Evolutionary conservation across 1,140 invertebrate species (phyloP).

Genomic region (Thaumatotibia leucotreta): DNA sequence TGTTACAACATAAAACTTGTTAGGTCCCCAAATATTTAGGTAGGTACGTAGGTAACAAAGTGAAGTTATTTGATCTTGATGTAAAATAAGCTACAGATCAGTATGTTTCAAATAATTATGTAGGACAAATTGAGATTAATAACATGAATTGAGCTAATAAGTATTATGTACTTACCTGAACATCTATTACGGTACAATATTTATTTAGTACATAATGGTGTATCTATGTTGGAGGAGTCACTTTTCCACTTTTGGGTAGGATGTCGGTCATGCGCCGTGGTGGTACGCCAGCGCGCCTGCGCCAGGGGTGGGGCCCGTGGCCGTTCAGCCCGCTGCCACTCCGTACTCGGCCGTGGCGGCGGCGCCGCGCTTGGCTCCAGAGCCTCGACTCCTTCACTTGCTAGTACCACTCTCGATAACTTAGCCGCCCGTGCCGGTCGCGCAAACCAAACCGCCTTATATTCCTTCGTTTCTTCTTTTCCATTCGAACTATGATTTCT

Average conservation of each 20-base stretch:
- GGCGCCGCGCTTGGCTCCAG: conserved; percentile 44
- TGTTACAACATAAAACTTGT: background rate
- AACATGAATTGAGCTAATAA: conserved; percentile 50
- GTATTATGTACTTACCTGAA: conserved; percentile 46
- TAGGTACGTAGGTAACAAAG: background rate
- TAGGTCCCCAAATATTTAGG: background rate
- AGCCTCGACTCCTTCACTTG: conserved; percentile 23
- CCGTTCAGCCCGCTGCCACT: conserved; percentile 65
- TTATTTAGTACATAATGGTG: conserved; percentile 72
- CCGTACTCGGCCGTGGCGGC: conserved; percentile 63
- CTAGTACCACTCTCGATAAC: conserved; percentile 49
- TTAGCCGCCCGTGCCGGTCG: conserved; percentile 50
- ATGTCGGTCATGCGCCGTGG: conserved; percentile 69
- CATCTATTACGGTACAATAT: conserved; percentile 66
- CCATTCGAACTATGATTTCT: conserved; percentile 40
- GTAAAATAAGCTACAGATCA: too few relatives aligned
- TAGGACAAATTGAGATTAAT: conserved; percentile 28
- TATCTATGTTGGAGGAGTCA: conserved; percentile 73
- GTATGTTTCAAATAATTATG: conserved; percentile 14
- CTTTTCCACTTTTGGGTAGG: conserved; percentile 73
- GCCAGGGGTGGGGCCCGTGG: conserved; percentile 67
- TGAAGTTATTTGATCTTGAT: too few relatives aligned
- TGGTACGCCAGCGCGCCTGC: conserved; percentile 46
- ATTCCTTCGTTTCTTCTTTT: conserved; percentile 55
- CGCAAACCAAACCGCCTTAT: conserved; percentile 37